Evolutionary conservation across 2,797 vertebrate genomes (phyloP).

Genomic region (Halcyon badia): DNA sequence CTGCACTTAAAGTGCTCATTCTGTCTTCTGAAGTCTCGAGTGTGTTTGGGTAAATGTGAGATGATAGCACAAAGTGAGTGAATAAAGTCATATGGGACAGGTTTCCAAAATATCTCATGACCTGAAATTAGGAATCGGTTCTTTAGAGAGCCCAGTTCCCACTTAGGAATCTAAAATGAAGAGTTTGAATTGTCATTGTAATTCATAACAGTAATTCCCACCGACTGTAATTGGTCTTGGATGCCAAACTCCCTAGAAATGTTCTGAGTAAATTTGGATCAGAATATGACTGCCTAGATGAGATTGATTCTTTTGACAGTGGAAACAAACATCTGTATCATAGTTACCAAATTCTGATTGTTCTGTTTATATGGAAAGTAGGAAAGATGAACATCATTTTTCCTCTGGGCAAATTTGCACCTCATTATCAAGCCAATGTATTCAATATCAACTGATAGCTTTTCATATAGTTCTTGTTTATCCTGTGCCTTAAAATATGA

Average conservation of each 20-base stretch:
- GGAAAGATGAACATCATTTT: background rate
- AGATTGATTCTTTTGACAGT: background rate
- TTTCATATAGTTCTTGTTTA: slow-evolving; percentile 69
- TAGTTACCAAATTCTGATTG: background rate
- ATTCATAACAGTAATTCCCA: background rate
- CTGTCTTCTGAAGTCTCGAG: background rate
- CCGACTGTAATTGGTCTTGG: background rate
- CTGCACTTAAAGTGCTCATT: background rate
- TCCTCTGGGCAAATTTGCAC: slow-evolving; percentile 1
- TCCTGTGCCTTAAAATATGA: slow-evolving; percentile 82
- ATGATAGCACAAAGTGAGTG: background rate
- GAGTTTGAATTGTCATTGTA: background rate
- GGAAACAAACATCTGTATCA: background rate
- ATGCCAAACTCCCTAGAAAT: background rate
- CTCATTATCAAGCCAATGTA: slow-evolving; percentile 37
- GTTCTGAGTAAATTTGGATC: background rate
- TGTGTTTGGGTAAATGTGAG: background rate
- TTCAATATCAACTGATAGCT: slow-evolving; percentile 42
- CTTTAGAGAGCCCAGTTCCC: background rate
- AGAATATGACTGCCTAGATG: background rate
- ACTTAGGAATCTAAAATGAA: background rate
- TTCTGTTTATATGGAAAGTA: background rate
- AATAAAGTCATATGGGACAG: background rate
- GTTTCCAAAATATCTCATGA: background rate
- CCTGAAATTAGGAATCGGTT: background rate